Conservation (phyloP, 2,888 invertebrate genomes). For the Amblyteles armatorius region DNA sequence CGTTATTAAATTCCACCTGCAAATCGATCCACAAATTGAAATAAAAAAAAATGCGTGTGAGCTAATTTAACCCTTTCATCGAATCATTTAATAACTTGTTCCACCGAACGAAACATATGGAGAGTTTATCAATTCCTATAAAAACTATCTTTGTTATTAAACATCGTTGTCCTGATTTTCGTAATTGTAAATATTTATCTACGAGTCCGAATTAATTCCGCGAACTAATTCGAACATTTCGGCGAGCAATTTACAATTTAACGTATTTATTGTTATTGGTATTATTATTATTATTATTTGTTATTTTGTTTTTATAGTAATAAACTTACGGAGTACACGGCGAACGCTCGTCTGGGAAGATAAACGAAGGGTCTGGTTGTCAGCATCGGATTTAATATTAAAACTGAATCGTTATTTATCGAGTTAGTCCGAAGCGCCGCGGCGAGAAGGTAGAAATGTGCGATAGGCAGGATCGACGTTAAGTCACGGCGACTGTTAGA, state of each 20-base stretch:
- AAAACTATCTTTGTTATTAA: neutral
- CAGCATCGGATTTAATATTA: conserved; percentile 65
- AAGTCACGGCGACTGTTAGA: conserved; percentile 54
- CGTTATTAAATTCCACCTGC: conserved; percentile 18
- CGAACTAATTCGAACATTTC: neutral
- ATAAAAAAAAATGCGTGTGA: neutral
- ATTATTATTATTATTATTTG: conserved; percentile 24
- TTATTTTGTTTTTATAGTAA: conserved; percentile 4
- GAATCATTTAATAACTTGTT: conserved; percentile 8
- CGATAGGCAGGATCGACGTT: conserved; percentile 29
- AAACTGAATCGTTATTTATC: conserved; percentile 22
- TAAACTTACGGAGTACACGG: conserved; percentile 66
- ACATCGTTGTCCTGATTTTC: neutral
- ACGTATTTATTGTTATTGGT: neutral
- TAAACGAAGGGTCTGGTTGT: conserved; percentile 57
- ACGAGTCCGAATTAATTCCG: neutral
- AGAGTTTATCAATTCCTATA: conserved; percentile 7
- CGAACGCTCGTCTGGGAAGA: conserved; percentile 66
- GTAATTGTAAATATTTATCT: conserved; percentile 35
- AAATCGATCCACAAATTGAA: neutral
- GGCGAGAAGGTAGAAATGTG: conserved; percentile 6
- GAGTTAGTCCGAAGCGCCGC: neutral
- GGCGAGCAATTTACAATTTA: neutral
- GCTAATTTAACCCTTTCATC: conserved; percentile 24
- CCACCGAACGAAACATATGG: conserved; percentile 41